These are phyloP conservation scores for Lutjanus erythropterus DNA, from an alignment of 2,113 vertebrate genomes.

Conservation along the genomic window DNA sequence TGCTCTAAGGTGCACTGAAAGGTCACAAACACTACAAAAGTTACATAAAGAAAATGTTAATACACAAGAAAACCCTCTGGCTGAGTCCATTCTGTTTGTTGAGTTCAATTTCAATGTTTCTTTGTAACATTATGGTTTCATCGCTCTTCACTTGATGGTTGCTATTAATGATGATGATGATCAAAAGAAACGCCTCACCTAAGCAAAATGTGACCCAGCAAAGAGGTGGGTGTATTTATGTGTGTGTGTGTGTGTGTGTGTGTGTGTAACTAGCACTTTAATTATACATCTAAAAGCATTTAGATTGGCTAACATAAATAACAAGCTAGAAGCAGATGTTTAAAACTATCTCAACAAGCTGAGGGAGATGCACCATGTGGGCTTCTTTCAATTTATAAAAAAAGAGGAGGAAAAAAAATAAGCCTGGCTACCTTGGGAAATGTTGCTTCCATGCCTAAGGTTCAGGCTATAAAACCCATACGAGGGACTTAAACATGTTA, in stretches of 20 bases:
- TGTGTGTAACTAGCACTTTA: constrained; percentile 71
- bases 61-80: constrained; percentile 28
- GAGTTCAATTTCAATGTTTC: constrained; percentile 31
- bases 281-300: constrained; percentile 80
- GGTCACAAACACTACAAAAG: not conserved
- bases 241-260: constrained; percentile 46
- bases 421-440: constrained; percentile 44
- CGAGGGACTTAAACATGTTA: constrained; percentile 4
- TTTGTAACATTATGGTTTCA: constrained; percentile 40
- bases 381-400: constrained; percentile 40
- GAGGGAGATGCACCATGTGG: constrained; percentile 49
- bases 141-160: constrained; percentile 49
- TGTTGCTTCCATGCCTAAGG: constrained; percentile 14
- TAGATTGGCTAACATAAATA: constrained; percentile 79
- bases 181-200: constrained; percentile 79
- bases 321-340: constrained; percentile 67
- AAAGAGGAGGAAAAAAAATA: constrained; percentile 18
- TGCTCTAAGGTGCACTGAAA: not conserved
- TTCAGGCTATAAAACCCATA: constrained; percentile 19
- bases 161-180: constrained; percentile 73
- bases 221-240: constrained; percentile 59
- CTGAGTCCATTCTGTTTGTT: constrained; percentile 21
- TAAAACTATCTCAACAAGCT: constrained; percentile 51
- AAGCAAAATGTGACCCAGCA: constrained; percentile 76
- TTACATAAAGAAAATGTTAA: constrained; percentile 18